Evolutionary conservation across 2,888 invertebrate genomes (phyloP), one percentile per base, ranked within the genome.

Genomic region (Coremacera marginata): DNA sequence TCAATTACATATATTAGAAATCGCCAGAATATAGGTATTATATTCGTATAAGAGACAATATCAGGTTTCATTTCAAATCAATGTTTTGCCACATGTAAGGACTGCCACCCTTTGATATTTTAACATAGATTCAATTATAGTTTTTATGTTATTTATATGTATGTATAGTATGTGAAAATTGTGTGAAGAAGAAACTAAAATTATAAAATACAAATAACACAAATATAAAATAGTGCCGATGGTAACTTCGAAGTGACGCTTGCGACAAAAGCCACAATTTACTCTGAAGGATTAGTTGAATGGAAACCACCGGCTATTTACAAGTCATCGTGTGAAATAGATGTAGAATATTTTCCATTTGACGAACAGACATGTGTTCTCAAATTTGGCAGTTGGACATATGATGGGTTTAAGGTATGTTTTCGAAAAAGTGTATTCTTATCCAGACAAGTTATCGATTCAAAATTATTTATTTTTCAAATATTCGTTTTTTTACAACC

Each of bases 291-390:
- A 89, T 93, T 94, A 91, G 96, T 98, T 90, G 94, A 95, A 90
- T 98, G 97, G 97, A 96, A 98, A 92, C 98, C 98, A 86, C 98
- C 98, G 86, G 98, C 98, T 90, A 97, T 98, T 91, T 98, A 98
- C 94, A 98, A 98, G 92, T 97, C 97, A 90, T 96, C 96, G 90
- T 96, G 96, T 93, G 95, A 96, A 91, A 96, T 96, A 91, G 96
- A 96, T 93, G 96, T 96, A 92, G 96, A 96, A 92, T 96, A 96
- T 94, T 97, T 97, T 93, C 96, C 97, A 89, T 97, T 96, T 93
- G 97, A 97, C 93, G 95, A 96, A 92, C 97, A 97, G 93, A 96
- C 96, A 91, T 97, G 97, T 92, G 95, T 96, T 91, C 94, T 97
- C 93, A 97, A 97, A 93, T 95, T 97, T 93, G 97, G 97, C 92